Conservation (phyloP, 1,140 invertebrate genomes). For the Idris sp. region DNA sequence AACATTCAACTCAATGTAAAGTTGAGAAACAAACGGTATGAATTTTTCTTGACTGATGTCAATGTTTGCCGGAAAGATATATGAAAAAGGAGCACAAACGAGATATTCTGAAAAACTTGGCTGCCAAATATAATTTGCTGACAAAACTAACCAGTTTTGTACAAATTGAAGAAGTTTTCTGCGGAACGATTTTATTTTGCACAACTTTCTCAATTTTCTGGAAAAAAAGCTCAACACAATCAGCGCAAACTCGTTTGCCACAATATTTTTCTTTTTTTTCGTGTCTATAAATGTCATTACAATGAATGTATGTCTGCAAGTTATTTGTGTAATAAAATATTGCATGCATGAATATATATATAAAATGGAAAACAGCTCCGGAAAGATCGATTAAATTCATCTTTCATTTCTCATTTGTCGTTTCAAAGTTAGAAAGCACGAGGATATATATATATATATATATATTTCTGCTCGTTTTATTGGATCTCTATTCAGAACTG, state of each 20-base stretch:
- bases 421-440: constrained; percentile 25
- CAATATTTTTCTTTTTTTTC: constrained; percentile 3
- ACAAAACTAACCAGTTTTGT: constrained; percentile 42
- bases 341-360: constrained; percentile 13
- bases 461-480: constrained; percentile 39
- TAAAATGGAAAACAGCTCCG: constrained; percentile 7
- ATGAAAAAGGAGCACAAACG: constrained; percentile 35
- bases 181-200: constrained; percentile 37
- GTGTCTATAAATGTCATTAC: not conserved
- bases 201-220: constrained; percentile 56
- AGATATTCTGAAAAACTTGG: constrained; percentile 42
- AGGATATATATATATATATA: too few species aligned
- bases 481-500: constrained; percentile 22
- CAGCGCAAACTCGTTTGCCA: constrained; percentile 15
- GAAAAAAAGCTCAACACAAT: constrained; percentile 23
- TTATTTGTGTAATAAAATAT: constrained; percentile 44
- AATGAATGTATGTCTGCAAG: constrained; percentile 7
- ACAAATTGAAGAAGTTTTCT: constrained; percentile 58
- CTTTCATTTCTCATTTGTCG: constrained; percentile 30
- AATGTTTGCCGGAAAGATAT: constrained; percentile 31
- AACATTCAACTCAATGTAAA: constrained; percentile 10
- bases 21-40: constrained; percentile 22
- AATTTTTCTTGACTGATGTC: constrained; percentile 30
- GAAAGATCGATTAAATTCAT: constrained; percentile 36
- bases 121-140: constrained; percentile 48